Conservation (phyloP, 2,888 invertebrate genomes). For the Mongoloraphidia duomilia region DNA sequence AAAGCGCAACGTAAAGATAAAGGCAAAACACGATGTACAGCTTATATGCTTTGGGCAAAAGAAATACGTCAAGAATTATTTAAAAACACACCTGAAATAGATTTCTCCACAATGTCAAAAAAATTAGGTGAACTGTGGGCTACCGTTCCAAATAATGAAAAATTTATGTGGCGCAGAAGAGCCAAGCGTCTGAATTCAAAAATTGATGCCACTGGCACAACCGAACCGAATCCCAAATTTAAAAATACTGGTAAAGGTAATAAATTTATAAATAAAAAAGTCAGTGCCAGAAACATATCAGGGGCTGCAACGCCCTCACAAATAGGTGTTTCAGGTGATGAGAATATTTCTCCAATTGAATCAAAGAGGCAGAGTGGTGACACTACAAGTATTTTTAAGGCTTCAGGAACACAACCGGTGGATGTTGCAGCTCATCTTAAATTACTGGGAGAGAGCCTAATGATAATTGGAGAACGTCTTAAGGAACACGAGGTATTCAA, state of each 20-base stretch:
- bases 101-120: slow-evolving; percentile 72
- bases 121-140: slow-evolving; percentile 82
- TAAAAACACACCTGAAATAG: slow-evolving; percentile 58
- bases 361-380: slow-evolving; percentile 24
- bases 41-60: slow-evolving; percentile 85
- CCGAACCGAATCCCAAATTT: slow-evolving; percentile 7
- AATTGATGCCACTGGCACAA: slow-evolving; percentile 14
- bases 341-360: slow-evolving; percentile 23
- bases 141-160: slow-evolving; percentile 50
- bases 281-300: slow-evolving; percentile 3
- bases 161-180: slow-evolving; percentile 65
- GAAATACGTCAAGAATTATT: slow-evolving; percentile 62
- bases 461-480: slow-evolving; percentile 82
- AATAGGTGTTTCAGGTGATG: slow-evolving; percentile 25
- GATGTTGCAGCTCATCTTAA: slow-evolving; percentile 89
- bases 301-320: slow-evolving; percentile 20
- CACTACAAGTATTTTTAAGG: slow-evolving; percentile 35
- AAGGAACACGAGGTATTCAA: slow-evolving; percentile 72
- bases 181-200: slow-evolving; percentile 45
- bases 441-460: slow-evolving; percentile 81
- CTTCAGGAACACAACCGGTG: slow-evolving; percentile 62
- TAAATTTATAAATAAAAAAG: slow-evolving; percentile 33
- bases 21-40: slow-evolving; percentile 69
- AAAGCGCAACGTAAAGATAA: slow-evolving; percentile 68
- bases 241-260: slow-evolving; percentile 14